Base-by-base conservation (phyloP, 1,140 invertebrate genomes). In the Drosophila willistoni region DNA sequence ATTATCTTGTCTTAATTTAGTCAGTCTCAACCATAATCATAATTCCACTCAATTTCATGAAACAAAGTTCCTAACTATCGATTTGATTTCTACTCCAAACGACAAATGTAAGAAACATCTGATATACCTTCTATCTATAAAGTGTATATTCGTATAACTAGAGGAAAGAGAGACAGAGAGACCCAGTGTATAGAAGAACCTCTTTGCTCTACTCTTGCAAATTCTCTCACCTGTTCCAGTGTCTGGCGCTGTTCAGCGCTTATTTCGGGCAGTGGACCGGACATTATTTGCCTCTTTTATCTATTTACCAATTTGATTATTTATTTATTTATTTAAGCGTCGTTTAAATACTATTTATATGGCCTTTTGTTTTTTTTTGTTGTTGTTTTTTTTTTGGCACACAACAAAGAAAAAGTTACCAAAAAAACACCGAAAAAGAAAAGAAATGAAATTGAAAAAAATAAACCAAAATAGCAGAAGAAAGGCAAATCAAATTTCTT, bases 241-340 rank as follows among this genome's bases (percentile, higher is more conserved):
- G 64, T 84, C 42, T 86, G 68, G 19, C 84, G 84, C 56, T 87
- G 84, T 29, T 89, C 84, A 7, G 14, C 80, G 77, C 61, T 87
- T 34, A 87, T 87, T 78, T 87, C 84, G 56, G 84, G 84, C 77
- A 87, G 59, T 67, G 77, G 84, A 61, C 77, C 84, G 56, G 84
- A 87, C 84, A 87, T 87, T 64, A 22, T 73, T 34, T 56, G 41
- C 19, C 44, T 51, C 44, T 7, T 51, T 51, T 75, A 14, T 69
- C 25, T 76, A 65, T 39, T 39, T 39, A 12, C 3, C 12, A 12
- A 74, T 77, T 72, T 79, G 65, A 65, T 64, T 71, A 2, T 41
- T 77, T 77, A 74, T 77, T 72, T 79, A 1, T 41, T 71, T 77
- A 22, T 72, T 71, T 65, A 42, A 64, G 57, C 33, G 73, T 51